Evolutionary conservation across 2,888 invertebrate genomes (phyloP).

Genomic region (Prosapia bicincta): DNA sequence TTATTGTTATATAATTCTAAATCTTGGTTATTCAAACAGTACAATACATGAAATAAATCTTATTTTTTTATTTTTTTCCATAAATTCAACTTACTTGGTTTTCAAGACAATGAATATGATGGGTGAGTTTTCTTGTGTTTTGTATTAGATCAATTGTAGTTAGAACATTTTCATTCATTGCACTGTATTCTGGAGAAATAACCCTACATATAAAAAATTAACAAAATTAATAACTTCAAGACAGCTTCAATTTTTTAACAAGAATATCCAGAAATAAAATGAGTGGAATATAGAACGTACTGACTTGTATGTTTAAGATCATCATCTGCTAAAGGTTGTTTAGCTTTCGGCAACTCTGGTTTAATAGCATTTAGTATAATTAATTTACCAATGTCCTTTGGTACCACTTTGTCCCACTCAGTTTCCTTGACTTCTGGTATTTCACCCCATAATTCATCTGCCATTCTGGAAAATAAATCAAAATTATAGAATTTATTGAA

Average conservation of each 20-base stretch:
- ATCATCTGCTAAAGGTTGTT: constrained; percentile 24
- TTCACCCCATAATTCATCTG: constrained; percentile 28
- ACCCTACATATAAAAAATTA: background rate
- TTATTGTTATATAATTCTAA: no score
- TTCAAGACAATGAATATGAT: background rate
- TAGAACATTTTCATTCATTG: constrained; percentile 27
- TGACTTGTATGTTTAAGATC: constrained; percentile 15
- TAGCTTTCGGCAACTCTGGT: constrained; percentile 22
- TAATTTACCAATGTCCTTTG: constrained; percentile 28
- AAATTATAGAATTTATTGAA: no score
- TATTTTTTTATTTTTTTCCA: no score
- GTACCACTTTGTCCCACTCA: constrained; percentile 30
- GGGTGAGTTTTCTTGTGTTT: constrained; percentile 18
- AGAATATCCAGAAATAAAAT: no score
- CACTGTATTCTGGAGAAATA: constrained; percentile 21
- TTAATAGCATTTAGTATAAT: constrained; percentile 29
- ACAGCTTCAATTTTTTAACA: no score
- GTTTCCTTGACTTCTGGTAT: constrained; percentile 11
- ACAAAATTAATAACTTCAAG: background rate
- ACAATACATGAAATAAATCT: no score
- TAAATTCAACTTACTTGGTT: background rate
- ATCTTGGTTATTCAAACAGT: no score
- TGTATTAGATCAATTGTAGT: constrained; percentile 29
- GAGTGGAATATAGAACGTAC: no score
- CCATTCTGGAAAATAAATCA: background rate